Evolutionary conservation across 1,140 invertebrate species (phyloP), one percentile per base, ranked within the genome.

Genomic region (Micrasema longulum): DNA sequence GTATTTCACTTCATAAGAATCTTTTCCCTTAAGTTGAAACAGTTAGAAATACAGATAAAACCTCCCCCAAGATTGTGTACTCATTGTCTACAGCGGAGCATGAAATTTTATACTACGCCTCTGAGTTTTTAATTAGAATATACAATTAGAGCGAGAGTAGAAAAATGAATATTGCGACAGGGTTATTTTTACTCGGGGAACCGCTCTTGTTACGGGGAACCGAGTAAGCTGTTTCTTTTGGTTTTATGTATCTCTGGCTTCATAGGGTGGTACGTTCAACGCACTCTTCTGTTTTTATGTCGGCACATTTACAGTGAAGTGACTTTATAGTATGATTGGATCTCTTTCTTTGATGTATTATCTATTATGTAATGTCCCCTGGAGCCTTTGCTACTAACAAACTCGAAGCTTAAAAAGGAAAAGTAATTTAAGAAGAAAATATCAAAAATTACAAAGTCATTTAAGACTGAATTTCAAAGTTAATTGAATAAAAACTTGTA

Each of bases 301-400:
- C 47, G 63, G 26, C 43, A 48, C 63, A 65, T 65, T 50, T 48
- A 12, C 63, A 31, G 20, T 65, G 23, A 65, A 65, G 60, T 64
- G 43, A 26, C 60, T 64, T 47, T 47, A 64, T 47, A 64, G 63
- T 65, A 65, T 65, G 63, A 65, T 65, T 65, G 63, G 63, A 65
- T 50, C 63, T 65, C 31, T 65, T 65, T 45, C 35, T 14, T 31
- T 35, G 63, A 65, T 26, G 63, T 65, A 47, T 65, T 65, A 50
- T 65, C 14, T 50, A 23, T 50, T 48, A 48, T 48, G 20, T 48
- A 20, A 48, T 20, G 18, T 31, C 26, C 26, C 26, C 26, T 31
- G 26, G 2, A 31, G 7, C 26, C 7, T 31, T 31, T 31, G 7
- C 7, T 31, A 31, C 26, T n/a, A n/a, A 31, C 3, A 31, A 31